phyloP scores from a whole-genome alignment of 2,113 vertebrate genomes.

The Sylvia atricapilla region DNA sequence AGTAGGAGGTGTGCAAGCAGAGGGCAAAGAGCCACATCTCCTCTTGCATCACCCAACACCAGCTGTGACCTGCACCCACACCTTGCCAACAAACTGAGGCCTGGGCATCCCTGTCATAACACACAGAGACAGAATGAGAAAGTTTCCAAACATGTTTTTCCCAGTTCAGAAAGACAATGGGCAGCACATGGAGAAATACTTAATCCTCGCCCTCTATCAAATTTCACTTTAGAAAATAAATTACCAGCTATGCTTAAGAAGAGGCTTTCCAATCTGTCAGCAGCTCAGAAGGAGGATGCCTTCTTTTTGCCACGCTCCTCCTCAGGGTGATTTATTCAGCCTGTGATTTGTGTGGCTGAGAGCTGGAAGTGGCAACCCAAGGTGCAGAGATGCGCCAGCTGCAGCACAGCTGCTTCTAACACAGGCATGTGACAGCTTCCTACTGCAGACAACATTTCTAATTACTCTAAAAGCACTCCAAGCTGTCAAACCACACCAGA shows the following conservation, averaged over 20 bases:
- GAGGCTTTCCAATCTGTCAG: neutral
- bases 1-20: neutral
- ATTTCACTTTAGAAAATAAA: neutral
- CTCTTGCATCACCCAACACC: neutral
- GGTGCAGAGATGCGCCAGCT: neutral
- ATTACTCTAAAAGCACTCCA: neutral
- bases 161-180: neutral
- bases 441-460: neutral
- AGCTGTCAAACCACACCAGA: neutral
- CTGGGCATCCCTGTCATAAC: neutral
- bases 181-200: neutral
- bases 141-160: neutral
- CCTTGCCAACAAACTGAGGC: neutral
- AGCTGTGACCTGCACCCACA: neutral
- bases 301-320: neutral
- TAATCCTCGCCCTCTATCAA: neutral
- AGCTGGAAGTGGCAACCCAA: neutral
- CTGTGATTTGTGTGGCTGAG: neutral
- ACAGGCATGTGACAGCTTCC: neutral
- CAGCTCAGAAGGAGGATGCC: neutral
- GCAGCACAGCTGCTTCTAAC: neutral
- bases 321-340: neutral
- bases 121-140: rapidly evolving
- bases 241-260: neutral
- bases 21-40: neutral